Conservation (phyloP, 1,140 invertebrate genomes). For the Leptinotarsa lineolata region DNA sequence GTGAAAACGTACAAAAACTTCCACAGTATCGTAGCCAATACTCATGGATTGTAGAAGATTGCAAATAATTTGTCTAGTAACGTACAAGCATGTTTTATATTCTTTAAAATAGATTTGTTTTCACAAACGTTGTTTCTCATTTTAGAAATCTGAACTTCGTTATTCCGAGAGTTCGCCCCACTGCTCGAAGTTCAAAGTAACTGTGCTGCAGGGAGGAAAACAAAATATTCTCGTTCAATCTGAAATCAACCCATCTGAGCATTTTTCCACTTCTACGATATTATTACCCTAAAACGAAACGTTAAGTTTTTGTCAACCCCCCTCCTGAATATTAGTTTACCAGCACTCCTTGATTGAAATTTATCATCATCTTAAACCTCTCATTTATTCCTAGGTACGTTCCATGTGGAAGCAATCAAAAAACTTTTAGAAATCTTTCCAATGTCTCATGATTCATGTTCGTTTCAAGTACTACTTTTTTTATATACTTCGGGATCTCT, state of each 20-base stretch:
- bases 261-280: conserved; percentile 7
- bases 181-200: background rate
- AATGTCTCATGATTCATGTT: no score
- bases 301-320: background rate
- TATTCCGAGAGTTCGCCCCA: background rate
- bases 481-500: no score
- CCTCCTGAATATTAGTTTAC: background rate
- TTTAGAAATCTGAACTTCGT: background rate
- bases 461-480: no score
- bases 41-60: background rate
- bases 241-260: background rate
- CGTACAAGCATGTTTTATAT: background rate
- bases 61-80: conserved; percentile 10
- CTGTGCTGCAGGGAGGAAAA: background rate
- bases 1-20: no score
- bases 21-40: background rate
- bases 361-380: no score
- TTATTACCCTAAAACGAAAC: background rate
- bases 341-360: no score
- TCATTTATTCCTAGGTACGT: no score
- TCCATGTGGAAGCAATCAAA: no score
- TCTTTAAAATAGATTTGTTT: background rate
- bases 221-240: background rate
- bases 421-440: no score
- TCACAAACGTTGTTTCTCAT: background rate